Percentiles rank a stretch among this genome's conserved stretches.
These are phyloP conservation scores for Dicranocentrus wangi DNA, from an alignment of 2,888 invertebrate genomes.

Conservation along the genomic window DNA sequence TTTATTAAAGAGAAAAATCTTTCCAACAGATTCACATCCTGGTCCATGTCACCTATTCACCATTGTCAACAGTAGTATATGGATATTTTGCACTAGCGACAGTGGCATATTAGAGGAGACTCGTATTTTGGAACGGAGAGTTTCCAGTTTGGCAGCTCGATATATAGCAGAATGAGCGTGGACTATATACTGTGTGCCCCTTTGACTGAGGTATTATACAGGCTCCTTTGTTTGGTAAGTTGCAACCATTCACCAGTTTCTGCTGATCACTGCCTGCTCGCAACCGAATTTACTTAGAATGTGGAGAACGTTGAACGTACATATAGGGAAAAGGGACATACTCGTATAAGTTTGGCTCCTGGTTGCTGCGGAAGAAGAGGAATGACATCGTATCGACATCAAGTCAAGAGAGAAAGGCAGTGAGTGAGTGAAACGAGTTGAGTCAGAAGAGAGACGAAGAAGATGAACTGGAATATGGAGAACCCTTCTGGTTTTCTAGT, in stretches of 20 bases:
- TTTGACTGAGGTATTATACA: background rate
- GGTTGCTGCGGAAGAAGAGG: slow-evolving; percentile 21
- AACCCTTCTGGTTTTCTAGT: background rate
- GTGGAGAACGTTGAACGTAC: background rate
- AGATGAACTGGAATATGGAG: slow-evolving; percentile 6
- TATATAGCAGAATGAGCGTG: background rate
- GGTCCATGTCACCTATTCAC: slow-evolving; percentile 33
- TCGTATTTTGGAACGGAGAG: too few relatives aligned
- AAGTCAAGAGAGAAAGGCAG: slow-evolving; percentile 18
- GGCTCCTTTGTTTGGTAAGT: background rate
- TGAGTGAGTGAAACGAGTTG: slow-evolving; percentile 28
- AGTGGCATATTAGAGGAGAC: too few relatives aligned
- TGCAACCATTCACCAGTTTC: slow-evolving; percentile 4
- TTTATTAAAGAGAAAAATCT: slow-evolving; percentile 16
- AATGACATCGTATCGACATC: slow-evolving; percentile 40
- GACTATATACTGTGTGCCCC: background rate
- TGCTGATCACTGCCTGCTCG: slow-evolving; percentile 11
- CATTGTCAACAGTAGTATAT: slow-evolving; percentile 33
- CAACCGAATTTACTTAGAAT: background rate
- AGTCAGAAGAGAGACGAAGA: background rate
- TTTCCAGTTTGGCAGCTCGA: background rate
- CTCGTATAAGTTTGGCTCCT: too few relatives aligned
- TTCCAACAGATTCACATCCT: slow-evolving; percentile 26
- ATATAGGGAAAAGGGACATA: too few relatives aligned
- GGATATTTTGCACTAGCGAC: background rate